Conservation (phyloP, 2,797 vertebrate species). For the Pangasius macronema region DNA sequence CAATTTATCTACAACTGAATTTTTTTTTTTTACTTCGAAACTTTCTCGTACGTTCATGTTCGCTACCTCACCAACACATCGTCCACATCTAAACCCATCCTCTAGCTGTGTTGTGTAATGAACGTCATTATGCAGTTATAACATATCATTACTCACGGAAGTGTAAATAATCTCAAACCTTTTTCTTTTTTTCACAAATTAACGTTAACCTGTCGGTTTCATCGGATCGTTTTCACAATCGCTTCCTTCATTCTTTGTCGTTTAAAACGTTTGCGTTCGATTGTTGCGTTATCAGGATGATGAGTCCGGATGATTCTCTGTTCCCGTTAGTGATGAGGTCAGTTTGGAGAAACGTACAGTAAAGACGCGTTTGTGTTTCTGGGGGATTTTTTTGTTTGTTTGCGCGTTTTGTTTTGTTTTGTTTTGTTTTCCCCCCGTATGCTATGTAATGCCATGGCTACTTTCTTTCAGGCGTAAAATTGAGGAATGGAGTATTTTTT, state of each 20-base stretch:
- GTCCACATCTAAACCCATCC: too few species aligned
- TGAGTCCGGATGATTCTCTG: not conserved
- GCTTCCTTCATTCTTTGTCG: not conserved
- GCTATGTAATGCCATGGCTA: too few species aligned
- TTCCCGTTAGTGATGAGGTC: too few species aligned
- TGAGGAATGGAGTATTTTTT: not conserved
- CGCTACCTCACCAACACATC: not conserved
- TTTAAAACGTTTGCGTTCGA: not conserved
- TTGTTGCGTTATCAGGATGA: not conserved
- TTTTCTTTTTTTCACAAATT: not conserved
- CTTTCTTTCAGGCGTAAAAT: not conserved
- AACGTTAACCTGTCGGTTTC: not conserved
- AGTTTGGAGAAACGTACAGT: too few species aligned
- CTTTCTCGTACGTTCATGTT: not conserved
- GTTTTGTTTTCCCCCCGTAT: too few species aligned
- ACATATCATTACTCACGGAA: not conserved
- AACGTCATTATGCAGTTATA: not conserved
- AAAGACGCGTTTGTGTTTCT: too few species aligned
- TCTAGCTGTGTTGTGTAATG: not conserved
- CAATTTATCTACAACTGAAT: not conserved
- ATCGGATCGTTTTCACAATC: too few species aligned
- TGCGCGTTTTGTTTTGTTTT: too few species aligned
- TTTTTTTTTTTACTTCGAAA: not conserved
- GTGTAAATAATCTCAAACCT: not conserved
- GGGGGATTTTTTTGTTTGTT: too few species aligned